Percentiles rank a stretch among this genome's conserved stretches.
Conservation (phyloP, 2,888 invertebrate genomes). For the Epiblema foenella region DNA sequence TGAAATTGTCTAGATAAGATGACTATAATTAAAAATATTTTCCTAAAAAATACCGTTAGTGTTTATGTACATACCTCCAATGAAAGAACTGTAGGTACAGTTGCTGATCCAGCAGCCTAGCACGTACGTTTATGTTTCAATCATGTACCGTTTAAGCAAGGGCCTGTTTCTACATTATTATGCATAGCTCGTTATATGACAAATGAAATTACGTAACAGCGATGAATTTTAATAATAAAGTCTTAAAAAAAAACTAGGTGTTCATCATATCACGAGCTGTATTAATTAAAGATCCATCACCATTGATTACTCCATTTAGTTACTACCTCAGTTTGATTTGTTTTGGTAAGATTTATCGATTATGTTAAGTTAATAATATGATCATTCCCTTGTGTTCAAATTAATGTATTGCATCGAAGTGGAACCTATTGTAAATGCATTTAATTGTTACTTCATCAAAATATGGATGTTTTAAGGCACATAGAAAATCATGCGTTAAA, state of each 20-base stretch:
- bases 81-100: conserved; percentile 62
- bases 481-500: conserved; percentile 25
- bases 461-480: conserved; percentile 29
- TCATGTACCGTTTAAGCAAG: background rate
- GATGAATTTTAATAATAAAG: background rate
- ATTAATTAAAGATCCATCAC: background rate
- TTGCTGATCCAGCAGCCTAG: conserved; percentile 40
- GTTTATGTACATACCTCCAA: conserved; percentile 65
- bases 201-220: background rate
- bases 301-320: no score
- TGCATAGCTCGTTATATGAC: background rate
- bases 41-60: conserved; percentile 61
- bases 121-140: no score
- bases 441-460: conserved; percentile 10
- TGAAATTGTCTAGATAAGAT: conserved; percentile 49
- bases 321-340: background rate
- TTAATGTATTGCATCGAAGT: conserved; percentile 1
- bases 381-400: no score
- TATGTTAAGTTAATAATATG: no score
- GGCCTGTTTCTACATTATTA: background rate
- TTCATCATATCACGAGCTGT: background rate
- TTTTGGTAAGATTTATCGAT: background rate
- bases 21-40: conserved; percentile 64
- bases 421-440: conserved; percentile 24
- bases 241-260: background rate